Evolutionary conservation across 2,888 invertebrate species (phyloP).

Genomic region (Neocrepidodera transversa): DNA sequence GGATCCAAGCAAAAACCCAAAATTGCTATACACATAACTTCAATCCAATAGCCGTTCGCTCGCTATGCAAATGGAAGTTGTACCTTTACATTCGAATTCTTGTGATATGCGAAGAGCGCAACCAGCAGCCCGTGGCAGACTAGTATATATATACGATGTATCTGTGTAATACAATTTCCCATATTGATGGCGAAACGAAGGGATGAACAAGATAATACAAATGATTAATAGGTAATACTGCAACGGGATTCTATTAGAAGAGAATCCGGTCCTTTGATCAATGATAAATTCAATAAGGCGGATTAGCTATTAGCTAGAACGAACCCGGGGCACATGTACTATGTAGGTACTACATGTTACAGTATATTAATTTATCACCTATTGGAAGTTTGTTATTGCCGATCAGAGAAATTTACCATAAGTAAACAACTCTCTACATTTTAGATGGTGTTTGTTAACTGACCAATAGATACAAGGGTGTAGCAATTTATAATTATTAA

Average conservation of each 20-base stretch:
- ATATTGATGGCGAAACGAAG: constrained; percentile 21
- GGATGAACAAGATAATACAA: constrained; percentile 20
- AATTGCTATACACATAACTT: constrained; percentile 7
- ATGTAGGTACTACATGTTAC: no score
- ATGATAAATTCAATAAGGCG: constrained; percentile 26
- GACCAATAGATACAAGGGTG: no score
- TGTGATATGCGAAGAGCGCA: constrained; percentile 11
- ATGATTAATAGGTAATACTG: constrained; percentile 27
- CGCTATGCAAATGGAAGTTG: constrained; percentile 14
- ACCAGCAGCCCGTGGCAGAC: constrained; percentile 1
- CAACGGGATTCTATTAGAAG: constrained; percentile 24
- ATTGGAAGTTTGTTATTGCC: no score
- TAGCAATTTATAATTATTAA: no score
- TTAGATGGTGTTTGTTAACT: no score
- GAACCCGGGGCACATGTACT: not conserved
- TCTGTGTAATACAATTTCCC: constrained; percentile 21
- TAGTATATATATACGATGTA: constrained; percentile 1
- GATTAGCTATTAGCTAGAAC: constrained; percentile 5
- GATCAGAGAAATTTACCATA: no score
- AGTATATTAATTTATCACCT: no score
- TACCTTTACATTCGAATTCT: constrained; percentile 21
- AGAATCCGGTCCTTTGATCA: constrained; percentile 18
- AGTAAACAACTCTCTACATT: no score
- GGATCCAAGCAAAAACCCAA: constrained; percentile 29
- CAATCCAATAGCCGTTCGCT: constrained; percentile 5